phyloP scores from a whole-genome alignment of 2,797 vertebrate species.

The Lacerta viridis region DNA sequence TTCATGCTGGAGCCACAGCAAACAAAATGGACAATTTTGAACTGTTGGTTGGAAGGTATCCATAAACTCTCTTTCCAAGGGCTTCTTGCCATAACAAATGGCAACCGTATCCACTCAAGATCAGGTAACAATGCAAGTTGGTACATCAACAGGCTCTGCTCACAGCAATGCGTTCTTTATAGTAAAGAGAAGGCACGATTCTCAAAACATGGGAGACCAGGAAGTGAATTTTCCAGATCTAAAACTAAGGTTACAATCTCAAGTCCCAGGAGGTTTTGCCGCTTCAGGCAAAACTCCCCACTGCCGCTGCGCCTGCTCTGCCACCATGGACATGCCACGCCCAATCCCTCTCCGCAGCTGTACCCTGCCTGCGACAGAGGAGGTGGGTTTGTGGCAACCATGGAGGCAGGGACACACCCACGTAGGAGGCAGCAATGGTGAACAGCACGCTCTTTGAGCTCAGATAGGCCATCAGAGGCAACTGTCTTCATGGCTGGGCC shows the following conservation, averaged over 20 bases:
- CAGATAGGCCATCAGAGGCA: too few species aligned
- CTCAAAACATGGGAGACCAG: fast-evolving
- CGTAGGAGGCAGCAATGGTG: too few species aligned
- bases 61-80: slow-evolving; percentile 42
- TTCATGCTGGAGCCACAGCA: neutral
- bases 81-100: slow-evolving; percentile 52
- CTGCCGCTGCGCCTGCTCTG: too few species aligned
- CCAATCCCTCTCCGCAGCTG: too few species aligned
- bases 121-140: neutral
- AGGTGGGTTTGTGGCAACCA: too few species aligned
- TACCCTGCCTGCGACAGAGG: too few species aligned
- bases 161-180: fast-evolving
- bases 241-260: neutral
- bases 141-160: fast-evolving
- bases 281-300: too few species aligned
- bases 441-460: too few species aligned
- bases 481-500: too few species aligned
- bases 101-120: slow-evolving; percentile 23
- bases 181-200: neutral
- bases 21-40: neutral
- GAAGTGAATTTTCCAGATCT: neutral
- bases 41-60: slow-evolving; percentile 19
- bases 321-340: too few species aligned
- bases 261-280: neutral
- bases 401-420: too few species aligned